Percentiles rank a stretch among this genome's conserved stretches.
Evolutionary conservation across 2,888 invertebrate species (phyloP).

Genomic region (Himalopsyche japonica): DNA sequence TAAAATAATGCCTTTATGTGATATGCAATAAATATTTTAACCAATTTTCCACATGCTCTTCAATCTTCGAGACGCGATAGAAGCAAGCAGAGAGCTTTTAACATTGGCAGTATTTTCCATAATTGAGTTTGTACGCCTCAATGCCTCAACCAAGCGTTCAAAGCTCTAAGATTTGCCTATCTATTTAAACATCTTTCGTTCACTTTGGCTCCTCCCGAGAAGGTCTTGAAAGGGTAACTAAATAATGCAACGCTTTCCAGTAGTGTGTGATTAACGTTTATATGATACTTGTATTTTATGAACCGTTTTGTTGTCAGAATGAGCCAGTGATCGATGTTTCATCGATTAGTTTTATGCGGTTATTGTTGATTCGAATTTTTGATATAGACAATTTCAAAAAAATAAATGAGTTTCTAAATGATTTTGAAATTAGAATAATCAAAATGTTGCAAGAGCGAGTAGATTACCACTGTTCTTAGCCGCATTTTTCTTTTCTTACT

Average conservation of each 20-base stretch:
- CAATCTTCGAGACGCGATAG: background rate
- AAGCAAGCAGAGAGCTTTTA: background rate
- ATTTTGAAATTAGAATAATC: no score
- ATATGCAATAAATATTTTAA: background rate
- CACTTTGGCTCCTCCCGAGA: background rate
- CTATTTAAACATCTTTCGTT: background rate
- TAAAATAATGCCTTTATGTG: background rate
- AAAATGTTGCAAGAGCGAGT: no score
- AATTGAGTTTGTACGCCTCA: background rate
- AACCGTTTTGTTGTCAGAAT: no score
- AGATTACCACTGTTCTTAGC: no score
- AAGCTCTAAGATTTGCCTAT: background rate
- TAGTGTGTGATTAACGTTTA: no score
- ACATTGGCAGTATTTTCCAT: background rate
- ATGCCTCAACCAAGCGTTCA: background rate
- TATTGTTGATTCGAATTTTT: no score
- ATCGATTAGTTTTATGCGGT: no score
- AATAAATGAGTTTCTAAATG: no score
- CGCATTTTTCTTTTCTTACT: no score
- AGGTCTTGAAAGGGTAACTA: background rate
- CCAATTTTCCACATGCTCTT: background rate
- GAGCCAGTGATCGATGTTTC: no score
- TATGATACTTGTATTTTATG: no score
- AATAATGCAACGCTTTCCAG: background rate
- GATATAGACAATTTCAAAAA: no score